A percentile compares a stretch with the other conserved stretches of the same genome.
These are phyloP conservation scores for Xenus cinereus DNA, from an alignment of 2,113 vertebrate species.

Conservation along the genomic window DNA sequence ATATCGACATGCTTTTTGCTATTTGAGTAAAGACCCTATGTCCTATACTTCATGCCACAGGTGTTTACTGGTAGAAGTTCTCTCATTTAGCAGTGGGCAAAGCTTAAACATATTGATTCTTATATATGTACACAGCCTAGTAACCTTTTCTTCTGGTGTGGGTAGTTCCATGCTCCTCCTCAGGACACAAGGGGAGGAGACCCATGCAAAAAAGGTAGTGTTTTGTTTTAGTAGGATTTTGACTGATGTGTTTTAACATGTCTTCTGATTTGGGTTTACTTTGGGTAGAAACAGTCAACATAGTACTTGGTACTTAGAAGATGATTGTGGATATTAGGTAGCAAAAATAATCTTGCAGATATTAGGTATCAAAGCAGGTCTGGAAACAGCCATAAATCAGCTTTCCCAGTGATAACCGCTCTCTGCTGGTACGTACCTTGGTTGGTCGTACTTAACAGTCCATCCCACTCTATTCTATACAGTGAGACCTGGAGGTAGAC, in stretches of 20 bases:
- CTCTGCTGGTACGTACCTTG: not conserved
- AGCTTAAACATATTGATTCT: not conserved
- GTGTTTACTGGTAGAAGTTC: not conserved
- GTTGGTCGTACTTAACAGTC: not conserved
- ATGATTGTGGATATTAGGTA: not conserved
- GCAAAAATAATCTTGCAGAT: not conserved
- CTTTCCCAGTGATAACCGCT: not conserved
- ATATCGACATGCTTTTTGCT: not conserved
- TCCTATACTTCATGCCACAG: not conserved
- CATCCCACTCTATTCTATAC: not conserved
- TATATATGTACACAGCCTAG: not conserved
- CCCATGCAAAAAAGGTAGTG: not conserved
- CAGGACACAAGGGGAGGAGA: not conserved
- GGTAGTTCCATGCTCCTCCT: not conserved
- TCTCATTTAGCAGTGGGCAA: not conserved
- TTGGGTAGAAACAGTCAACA: not conserved
- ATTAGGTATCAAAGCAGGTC: not conserved
- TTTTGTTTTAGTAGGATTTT: not conserved
- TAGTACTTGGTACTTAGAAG: not conserved
- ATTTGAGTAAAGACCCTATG: not conserved
- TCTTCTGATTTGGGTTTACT: not conserved
- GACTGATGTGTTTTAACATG: rapidly evolving
- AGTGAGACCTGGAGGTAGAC: not conserved
- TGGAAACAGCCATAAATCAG: not conserved
- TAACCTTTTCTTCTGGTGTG: not conserved